A percentile compares a stretch with the other conserved stretches of the same genome.
phyloP scores from a whole-genome alignment of 1,140 invertebrate genomes.

The Drosophila pseudoananassae region DNA sequence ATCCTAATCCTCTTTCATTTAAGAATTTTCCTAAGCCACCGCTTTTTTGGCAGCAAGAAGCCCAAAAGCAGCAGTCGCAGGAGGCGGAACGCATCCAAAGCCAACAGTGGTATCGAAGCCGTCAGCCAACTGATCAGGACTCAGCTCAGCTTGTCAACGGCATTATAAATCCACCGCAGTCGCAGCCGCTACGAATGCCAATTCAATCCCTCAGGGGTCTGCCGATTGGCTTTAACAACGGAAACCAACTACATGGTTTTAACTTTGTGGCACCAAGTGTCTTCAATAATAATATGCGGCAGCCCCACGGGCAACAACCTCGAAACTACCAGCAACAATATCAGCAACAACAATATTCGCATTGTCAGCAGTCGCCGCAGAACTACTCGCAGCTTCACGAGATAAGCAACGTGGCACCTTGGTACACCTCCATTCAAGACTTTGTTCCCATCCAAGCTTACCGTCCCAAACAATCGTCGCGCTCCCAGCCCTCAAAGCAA shows the following conservation, averaged over 20 bases:
- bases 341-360: neutral
- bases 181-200: neutral
- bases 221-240: neutral
- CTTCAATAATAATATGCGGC: slow-evolving; percentile 1
- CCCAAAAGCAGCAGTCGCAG: slow-evolving; percentile 26
- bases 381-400: neutral
- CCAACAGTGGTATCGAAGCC: slow-evolving; percentile 11
- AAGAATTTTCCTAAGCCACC: slow-evolving; percentile 66
- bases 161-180: neutral
- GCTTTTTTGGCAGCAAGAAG: slow-evolving; percentile 63
- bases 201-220: neutral
- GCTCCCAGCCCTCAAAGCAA: neutral
- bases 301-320: neutral
- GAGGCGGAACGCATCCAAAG: slow-evolving; percentile 9
- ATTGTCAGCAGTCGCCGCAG: neutral
- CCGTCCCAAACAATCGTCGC: slow-evolving; percentile 41
- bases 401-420: slow-evolving; percentile 3
- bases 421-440: slow-evolving; percentile 50
- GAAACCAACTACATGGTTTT: neutral
- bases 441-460: slow-evolving; percentile 73
- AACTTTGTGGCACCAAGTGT: neutral
- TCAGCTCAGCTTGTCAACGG: neutral
- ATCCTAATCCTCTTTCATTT: neutral
- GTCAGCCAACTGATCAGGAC: neutral
- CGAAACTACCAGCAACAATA: neutral